Conservation (phyloP, 2,113 vertebrate species). For the Malaclemys terrapin region DNA sequence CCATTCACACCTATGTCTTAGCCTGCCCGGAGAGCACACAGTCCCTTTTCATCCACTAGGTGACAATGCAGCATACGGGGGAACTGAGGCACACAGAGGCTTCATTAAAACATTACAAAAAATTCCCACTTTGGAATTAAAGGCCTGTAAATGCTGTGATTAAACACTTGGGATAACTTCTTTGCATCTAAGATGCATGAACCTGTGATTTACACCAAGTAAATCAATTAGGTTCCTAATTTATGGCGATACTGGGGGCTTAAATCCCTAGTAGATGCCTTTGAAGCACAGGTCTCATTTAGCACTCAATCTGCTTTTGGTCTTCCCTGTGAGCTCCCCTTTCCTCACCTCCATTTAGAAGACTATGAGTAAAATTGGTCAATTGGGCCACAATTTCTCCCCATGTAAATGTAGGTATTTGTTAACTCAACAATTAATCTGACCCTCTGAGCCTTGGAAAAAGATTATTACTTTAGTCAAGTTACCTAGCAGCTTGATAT, state of each 20-base stretch:
- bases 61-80: background rate
- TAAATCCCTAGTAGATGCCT: background rate
- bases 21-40: background rate
- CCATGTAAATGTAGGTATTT: background rate
- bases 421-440: background rate
- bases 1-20: background rate
- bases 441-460: background rate
- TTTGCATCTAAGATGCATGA: background rate
- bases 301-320: background rate
- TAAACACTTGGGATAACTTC: background rate
- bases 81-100: background rate
- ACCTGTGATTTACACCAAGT: background rate
- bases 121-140: background rate
- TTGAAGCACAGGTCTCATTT: background rate
- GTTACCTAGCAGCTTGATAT: background rate
- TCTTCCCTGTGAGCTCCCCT: no score
- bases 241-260: background rate
- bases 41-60: background rate
- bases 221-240: background rate
- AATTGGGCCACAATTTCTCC: background rate
- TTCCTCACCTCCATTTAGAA: no score
- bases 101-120: background rate
- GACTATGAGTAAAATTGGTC: no score
- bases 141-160: background rate
- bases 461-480: background rate